Percentiles rank a stretch among this genome's conserved stretches.
These are phyloP conservation scores for Ptychodera flava DNA, from an alignment of 35 echinoderm and acorn worm species.

Conservation along the genomic window DNA sequence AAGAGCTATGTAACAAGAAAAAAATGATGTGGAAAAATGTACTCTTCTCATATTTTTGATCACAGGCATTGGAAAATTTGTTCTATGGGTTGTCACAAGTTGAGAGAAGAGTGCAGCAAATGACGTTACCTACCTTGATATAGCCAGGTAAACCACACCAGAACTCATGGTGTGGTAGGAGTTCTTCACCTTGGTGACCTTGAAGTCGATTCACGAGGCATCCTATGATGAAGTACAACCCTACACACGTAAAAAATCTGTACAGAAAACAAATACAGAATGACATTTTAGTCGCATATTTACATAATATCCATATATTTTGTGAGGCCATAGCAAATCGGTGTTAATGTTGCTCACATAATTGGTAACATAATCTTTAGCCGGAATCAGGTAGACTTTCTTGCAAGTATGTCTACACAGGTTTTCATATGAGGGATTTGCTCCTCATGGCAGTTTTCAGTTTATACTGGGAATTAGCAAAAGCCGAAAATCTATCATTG, in stretches of 20 bases:
- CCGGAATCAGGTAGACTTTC: too few species aligned
- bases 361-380: not conserved
- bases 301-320: not conserved
- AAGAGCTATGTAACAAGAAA: not conserved
- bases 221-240: not conserved
- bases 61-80: too few species aligned
- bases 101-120: too few species aligned
- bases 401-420: too few species aligned
- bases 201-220: not conserved
- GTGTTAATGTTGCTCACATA: not conserved
- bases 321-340: not conserved
- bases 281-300: not conserved
- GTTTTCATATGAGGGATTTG: not conserved
- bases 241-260: not conserved
- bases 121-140: not conserved
- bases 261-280: not conserved
- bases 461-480: not conserved
- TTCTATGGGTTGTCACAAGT: too few species aligned
- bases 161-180: not conserved
- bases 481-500: not conserved
- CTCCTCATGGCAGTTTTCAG: not conserved
- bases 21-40: not conserved
- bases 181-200: not conserved
- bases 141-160: not conserved
- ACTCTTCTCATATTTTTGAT: not conserved